Evolutionary conservation across 2,888 invertebrate species (phyloP).

Genomic region (Mythimna ferrago): DNA sequence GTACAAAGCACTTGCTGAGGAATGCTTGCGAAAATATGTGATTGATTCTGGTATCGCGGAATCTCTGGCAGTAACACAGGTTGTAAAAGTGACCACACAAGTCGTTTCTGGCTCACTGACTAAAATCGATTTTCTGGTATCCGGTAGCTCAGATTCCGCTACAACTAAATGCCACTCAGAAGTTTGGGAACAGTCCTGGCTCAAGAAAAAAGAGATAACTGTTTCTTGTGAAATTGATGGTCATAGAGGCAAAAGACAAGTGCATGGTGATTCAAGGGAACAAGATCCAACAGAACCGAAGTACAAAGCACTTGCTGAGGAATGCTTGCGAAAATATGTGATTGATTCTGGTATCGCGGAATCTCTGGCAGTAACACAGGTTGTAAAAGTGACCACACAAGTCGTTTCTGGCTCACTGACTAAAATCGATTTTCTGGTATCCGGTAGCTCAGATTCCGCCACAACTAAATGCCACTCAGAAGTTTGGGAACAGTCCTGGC

Average conservation of each 20-base stretch:
- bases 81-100: conserved; percentile 65
- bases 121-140: conserved; percentile 56
- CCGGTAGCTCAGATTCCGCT: neutral
- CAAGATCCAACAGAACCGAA: conserved; percentile 61
- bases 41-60: conserved; percentile 23
- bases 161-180: conserved; percentile 53
- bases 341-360: conserved; percentile 23
- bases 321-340: conserved; percentile 64
- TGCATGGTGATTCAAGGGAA: conserved; percentile 44
- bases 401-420: conserved; percentile 66
- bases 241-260: conserved; percentile 47
- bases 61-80: conserved; percentile 39
- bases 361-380: conserved; percentile 39
- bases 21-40: conserved; percentile 64
- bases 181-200: conserved; percentile 60
- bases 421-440: conserved; percentile 56
- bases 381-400: conserved; percentile 65
- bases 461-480: conserved; percentile 53
- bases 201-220: conserved; percentile 50
- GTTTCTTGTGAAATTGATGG: conserved; percentile 41
- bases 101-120: conserved; percentile 66
- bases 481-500: conserved; percentile 60
- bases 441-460: neutral
- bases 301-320: conserved; percentile 60
- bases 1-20: conserved; percentile 60